Evolutionary conservation across 2,113 vertebrate genomes (phyloP), one percentile per base, ranked within the genome.

Genomic region (Holacanthus passer): DNA sequence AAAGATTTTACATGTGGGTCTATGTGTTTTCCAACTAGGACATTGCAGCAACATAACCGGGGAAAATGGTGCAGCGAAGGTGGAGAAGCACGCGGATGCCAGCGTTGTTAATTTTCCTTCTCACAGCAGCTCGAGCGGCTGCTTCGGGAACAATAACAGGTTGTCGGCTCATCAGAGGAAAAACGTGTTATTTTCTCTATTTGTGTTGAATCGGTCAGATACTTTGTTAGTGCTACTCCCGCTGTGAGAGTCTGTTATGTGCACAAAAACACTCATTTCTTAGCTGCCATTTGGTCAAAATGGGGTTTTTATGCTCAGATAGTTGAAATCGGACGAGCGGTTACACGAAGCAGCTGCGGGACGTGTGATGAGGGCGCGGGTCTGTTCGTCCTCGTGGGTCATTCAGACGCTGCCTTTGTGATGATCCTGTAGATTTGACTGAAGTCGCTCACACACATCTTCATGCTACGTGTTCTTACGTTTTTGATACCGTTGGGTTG

Each of bases 1-100:
- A 82, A 80, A 69, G 56, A 27, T 58, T 60, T 76, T 17, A 20
- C 8, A 67, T 71, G 68, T 81, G 66, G 55, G 62, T 50, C 79
- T 72, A n/a, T 77, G 52, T 69, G 71, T 56, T 89, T 77, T 87
- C 85, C 79, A 89, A 77, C 62, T 80, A 73, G 87, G 78, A 77
- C 78, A 20, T 22, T 62, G 35, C 76, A 73, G 41, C n/a, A 24
- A 14, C 29, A 56, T 58, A 53, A 62, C 31, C 37, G 41, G 79
- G 56, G 37, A 47, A 55, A 50, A 17, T 39, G 50, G 55, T 45
- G 48, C 32, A 64, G 81, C 4, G 60, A n/a, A 59, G 52, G 27
- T 52, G n/a, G 43, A 9, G 32, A 72, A 50, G 29, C 63, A n/a
- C 24, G 6, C 39, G 32, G 31, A 52, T 59, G 35, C 55, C 67